phyloP scores from a whole-genome alignment of 2,888 invertebrate genomes.

The Ochropleura plecta region DNA sequence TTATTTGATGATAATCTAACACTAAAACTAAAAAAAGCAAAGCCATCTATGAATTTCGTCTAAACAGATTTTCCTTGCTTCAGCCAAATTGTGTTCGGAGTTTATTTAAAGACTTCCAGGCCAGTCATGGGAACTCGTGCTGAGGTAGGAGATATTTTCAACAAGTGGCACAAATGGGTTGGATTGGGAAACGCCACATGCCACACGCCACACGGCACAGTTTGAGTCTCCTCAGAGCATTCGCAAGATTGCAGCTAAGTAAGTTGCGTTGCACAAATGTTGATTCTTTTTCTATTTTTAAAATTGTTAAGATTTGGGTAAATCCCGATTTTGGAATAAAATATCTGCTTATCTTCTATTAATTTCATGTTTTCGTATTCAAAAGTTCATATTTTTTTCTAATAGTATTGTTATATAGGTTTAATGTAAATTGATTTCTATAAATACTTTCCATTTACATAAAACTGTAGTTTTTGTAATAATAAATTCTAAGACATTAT shows the following conservation, averaged over 20 bases:
- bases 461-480: slow-evolving; percentile 9
- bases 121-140: too few species aligned
- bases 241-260: background rate
- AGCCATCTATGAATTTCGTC: too few species aligned
- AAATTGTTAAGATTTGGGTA: background rate
- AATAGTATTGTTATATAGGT: slow-evolving; percentile 5
- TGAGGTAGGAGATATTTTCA: too few species aligned
- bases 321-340: background rate
- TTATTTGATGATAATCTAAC: too few species aligned
- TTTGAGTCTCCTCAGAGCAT: too few species aligned
- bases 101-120: too few species aligned
- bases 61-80: too few species aligned
- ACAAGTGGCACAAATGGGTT: too few species aligned
- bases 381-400: slow-evolving; percentile 5
- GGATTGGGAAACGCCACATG: too few species aligned
- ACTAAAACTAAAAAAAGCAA: too few species aligned
- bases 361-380: background rate
- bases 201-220: too few species aligned
- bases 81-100: too few species aligned
- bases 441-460: slow-evolving; percentile 12
- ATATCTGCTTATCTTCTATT: background rate
- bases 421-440: slow-evolving; percentile 9
- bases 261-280: background rate
- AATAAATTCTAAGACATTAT: slow-evolving; percentile 1
- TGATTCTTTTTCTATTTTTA: background rate